A percentile compares a stretch with the other conserved stretches of the same genome.
Conservation (phyloP, 35 echinoderm and acorn worm species). For the Patiria miniata region DNA sequence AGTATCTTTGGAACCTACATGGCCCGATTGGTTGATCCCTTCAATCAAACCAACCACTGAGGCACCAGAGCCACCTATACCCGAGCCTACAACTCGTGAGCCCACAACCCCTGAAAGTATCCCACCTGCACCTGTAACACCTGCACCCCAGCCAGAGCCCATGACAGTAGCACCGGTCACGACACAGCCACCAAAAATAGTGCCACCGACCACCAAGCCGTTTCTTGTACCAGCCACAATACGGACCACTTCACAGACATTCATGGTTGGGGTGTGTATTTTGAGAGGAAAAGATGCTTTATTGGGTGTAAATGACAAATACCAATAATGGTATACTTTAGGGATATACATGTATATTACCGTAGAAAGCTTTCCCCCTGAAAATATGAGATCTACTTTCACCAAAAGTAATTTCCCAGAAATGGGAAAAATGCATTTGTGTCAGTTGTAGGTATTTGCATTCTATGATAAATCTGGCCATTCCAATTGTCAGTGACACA, state of each 20-base stretch:
- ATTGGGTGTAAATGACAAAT: too few species aligned
- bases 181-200: conserved; percentile 15
- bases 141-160: not conserved
- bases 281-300: not conserved
- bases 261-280: not conserved
- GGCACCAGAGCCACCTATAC: not conserved
- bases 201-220: not conserved
- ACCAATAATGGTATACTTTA: too few species aligned
- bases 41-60: not conserved
- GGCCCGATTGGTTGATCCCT: not conserved
- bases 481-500: too few species aligned
- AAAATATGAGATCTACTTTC: too few species aligned
- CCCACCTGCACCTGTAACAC: not conserved
- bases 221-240: not conserved
- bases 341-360: too few species aligned
- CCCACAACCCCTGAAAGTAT: not conserved
- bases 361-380: too few species aligned
- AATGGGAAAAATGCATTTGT: too few species aligned
- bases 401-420: too few species aligned
- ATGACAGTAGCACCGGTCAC: conserved; percentile 8
- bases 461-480: too few species aligned
- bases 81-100: not conserved
- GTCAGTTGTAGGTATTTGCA: too few species aligned
- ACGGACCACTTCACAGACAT: not conserved
- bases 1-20: not conserved